Conservation (phyloP, 2,888 invertebrate species). For the Eristalis pertinax region DNA sequence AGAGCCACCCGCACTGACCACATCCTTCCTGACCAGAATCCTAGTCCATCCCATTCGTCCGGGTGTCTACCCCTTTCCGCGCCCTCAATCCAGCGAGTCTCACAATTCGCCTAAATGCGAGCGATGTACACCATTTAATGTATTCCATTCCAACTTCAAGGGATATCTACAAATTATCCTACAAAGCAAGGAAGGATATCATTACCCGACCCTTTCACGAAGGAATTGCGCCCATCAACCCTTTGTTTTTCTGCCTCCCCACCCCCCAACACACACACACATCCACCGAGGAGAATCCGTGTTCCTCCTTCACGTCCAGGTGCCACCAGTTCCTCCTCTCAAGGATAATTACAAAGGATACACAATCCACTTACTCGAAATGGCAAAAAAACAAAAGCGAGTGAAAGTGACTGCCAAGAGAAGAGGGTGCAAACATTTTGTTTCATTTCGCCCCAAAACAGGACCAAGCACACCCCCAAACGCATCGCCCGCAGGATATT, state of each 20-base stretch:
- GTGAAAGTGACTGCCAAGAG: not conserved
- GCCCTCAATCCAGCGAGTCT: too few relatives aligned
- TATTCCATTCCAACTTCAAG: conserved; percentile 10
- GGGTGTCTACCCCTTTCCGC: too few relatives aligned
- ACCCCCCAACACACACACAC: not conserved
- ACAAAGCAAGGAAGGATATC: conserved; percentile 7
- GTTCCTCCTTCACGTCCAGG: conserved; percentile 5
- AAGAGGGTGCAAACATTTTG: not conserved
- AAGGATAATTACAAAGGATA: conserved; percentile 17
- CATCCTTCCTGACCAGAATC: not conserved
- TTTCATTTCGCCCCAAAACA: not conserved
- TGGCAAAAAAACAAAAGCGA: not conserved
- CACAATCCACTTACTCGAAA: conserved; percentile 3
- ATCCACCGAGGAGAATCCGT: not conserved
- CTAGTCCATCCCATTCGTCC: not conserved
- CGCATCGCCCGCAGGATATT: conserved; percentile 26
- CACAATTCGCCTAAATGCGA: not conserved
- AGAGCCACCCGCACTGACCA: not conserved
- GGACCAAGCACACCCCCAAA: not conserved
- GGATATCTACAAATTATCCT: conserved; percentile 23
- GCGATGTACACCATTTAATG: conserved; percentile 6
- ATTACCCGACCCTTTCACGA: not conserved
- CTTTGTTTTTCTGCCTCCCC: conserved; percentile 6
- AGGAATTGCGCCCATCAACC: conserved; percentile 5
- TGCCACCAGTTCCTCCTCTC: not conserved